Evolutionary conservation across 2,888 invertebrate genomes (phyloP), one percentile per base, ranked within the genome.

Genomic region (Doris montereyensis): DNA sequence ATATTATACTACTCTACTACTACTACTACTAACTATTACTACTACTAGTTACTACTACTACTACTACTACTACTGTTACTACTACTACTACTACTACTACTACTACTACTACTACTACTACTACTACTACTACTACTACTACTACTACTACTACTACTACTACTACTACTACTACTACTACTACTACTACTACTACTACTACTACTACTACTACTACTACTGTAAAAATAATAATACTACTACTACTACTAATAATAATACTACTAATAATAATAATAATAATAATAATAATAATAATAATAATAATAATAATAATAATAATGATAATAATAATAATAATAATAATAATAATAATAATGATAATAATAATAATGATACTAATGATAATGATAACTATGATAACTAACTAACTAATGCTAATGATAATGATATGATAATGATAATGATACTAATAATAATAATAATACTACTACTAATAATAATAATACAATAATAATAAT

Each of bases 301-400:
- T 62, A 24, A 62, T 62, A 24, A 62, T 62, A 24, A 62, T 62
- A 24, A 62, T 62, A 24, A 62, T 62, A 24, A 62, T 62, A 24
- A 62, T 62, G 21, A 62, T 62, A 24, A 62, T 62, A 24, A 62
- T 62, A 24, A 62, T 62, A 24, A 62, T 62, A 24, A 62, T 62
- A 24, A 62, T 62, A 24, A 62, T 13, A 24, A 62, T 62, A 24
- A 62, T 62, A 24, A 62, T 62, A 24, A 62, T 62, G 21, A 62
- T 62, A 24, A 62, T 62, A 24, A 62, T 62, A 24, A 62, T 62
- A 24, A 24, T 62, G 21, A 70, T 70, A 32, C 24, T 70, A n/a
- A 70, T 32, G 21, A 70, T 70, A n/a, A 70, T 26, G 30, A 26
- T 70, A 32, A 70, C 21, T 13, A 70, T 32, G 30, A 30, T 10